Conservation (phyloP, 2,888 invertebrate genomes). For the Papilio gigon region DNA sequence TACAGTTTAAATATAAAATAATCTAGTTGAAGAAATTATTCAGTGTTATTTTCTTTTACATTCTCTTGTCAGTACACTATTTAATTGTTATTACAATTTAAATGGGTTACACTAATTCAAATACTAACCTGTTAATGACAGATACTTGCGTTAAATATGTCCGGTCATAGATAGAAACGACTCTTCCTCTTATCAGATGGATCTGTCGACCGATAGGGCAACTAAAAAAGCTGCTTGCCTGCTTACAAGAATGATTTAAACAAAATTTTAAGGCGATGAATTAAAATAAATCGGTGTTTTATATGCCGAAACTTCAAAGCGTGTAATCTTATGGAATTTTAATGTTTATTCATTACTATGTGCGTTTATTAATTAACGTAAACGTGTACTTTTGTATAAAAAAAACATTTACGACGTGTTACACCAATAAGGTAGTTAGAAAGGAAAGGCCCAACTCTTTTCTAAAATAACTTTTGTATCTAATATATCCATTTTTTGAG, state of each 20-base stretch:
- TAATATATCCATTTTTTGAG: no score
- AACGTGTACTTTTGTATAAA: background rate
- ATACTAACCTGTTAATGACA: conserved; percentile 17
- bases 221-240: conserved; percentile 13
- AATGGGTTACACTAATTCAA: conserved; percentile 14
- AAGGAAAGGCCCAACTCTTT: no score
- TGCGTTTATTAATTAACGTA: conserved; percentile 2
- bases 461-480: no score
- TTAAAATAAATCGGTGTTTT: conserved; percentile 23
- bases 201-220: conserved; percentile 17
- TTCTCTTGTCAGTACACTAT: no score
- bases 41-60: no score
- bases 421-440: background rate
- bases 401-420: background rate
- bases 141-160: conserved; percentile 11
- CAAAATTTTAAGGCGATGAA: conserved; percentile 10
- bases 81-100: conserved; percentile 6
- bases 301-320: conserved; percentile 23
- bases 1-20: no score
- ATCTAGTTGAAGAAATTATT: no score
- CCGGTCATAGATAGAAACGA: conserved; percentile 20
- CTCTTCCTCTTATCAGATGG: conserved; percentile 14
- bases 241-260: conserved; percentile 19
- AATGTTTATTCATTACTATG: conserved; percentile 17
- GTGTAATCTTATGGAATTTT: conserved; percentile 16